Base-by-base conservation (phyloP, 2,888 invertebrate species). In the Agrochola lota region DNA sequence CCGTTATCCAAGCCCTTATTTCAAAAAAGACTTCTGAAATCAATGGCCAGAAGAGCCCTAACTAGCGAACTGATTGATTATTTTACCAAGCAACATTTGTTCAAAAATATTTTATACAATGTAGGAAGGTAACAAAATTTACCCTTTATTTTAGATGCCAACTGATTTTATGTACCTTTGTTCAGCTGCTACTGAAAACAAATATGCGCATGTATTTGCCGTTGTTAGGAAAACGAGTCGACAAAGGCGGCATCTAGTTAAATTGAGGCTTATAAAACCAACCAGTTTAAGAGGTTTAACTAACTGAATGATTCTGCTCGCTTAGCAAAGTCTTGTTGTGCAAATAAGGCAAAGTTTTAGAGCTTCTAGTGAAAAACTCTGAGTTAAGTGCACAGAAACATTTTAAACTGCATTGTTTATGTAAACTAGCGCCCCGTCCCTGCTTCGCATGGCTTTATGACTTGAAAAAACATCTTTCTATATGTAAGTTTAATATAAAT, bases 161-260 rank as follows among this genome's bases (percentile, higher is more conserved):
- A 30, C 8, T 20, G 4, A 80, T 23, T 52, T 0, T 80, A 40
- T 26, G 15, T 63, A 55, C 23, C 26, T 55, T 63, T 15, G 26
- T 80, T 57, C 63, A 80, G 71, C 40, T 57, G 62, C 30, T 12
- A 17, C 49, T 49, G 30, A 57, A 46, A 79, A 57, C 49, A 71
- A 79, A 69, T 52, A 57, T 74, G 57, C 49, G 62, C 68, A 49
- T 55, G 55, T 72, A 46, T 74, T 57, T 63, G 12, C 12, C 46
- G 11, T 49, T 64, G 30, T 63, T 62, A 62, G 17, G 20, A 64
- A 63, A 69, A 26, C 6, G 35, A 46, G 23, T 30, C 40, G 20
- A 40, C n/a, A 69, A 23, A 66, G n/a, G 52, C 26, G 15, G 12
- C 2, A n/a, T 49, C 55, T 40, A 43, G 2, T 64, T 20, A 46